Base-by-base conservation (phyloP, 30 jellyfish, hydroid and myxozoan genomes). In the Clytia hemisphaerica region DNA sequence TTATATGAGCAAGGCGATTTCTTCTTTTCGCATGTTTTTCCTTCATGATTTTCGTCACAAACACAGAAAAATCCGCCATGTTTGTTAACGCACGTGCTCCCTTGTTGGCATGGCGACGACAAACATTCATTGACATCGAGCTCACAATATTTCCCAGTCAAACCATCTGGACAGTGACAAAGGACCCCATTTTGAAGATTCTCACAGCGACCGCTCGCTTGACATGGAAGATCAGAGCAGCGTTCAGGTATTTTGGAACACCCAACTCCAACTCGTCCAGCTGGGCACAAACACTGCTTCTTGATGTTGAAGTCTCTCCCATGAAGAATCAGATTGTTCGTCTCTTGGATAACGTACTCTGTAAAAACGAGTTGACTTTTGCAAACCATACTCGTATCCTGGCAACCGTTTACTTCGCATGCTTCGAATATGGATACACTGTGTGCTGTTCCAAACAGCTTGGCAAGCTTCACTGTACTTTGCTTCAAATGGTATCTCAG, bases 191-290 rank as follows among this genome's bases (percentile, higher is more conserved):
- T 4, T 22, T 25, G 34, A 2, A 67, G 25, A 27, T 40, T 32
- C 18, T 7, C 0, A 57, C 96, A 86, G 10, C 27, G 21, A 4
- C 94, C 94, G 25, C 67, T 73, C 54, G 72, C 72, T 45, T 36
- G 80, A 58, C 96, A 86, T 18, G 96, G 96, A 38, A 72, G 72
- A 25, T 80, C 92, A 5, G 45, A 7, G 44, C 96, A 86, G 37
- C 73, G 59, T 32, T 71, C 54, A 4, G 79, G 34, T 7, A 67
- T 51, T 53, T 61, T 35, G 36, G 78, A 79, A 66, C 96, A 86
- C 27, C 72, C 79, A 18, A 28, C 33, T 4, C 96, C 96, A 53
- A 58, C 58, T 45, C 59, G 79, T 37, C 96, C 96, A 4, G 91
- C 75, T 29, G 65, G 62, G 34, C 96, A 86, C 3, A 33, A 35